Evolutionary conservation across 2,113 vertebrate species (phyloP).

Genomic region (Stomatorhinus ivindoensis): DNA sequence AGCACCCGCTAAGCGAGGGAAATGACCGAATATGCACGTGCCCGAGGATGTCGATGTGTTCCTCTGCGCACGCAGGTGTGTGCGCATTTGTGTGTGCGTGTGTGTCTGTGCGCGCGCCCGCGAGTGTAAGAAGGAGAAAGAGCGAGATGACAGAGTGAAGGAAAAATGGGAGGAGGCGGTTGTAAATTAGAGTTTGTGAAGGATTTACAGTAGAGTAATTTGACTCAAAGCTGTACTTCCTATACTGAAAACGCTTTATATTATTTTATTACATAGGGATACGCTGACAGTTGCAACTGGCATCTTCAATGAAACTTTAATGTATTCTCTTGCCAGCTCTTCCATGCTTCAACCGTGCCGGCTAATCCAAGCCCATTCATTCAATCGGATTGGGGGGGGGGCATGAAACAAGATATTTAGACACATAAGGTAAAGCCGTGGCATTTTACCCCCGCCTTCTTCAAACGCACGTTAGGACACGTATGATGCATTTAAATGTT

Average conservation of each 20-base stretch:
- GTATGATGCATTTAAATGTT: background rate
- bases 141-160: background rate
- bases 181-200: conserved; percentile 15
- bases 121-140: background rate
- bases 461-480: conserved; percentile 2
- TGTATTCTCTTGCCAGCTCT: background rate
- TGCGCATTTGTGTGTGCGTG: background rate
- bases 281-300: background rate
- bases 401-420: background rate
- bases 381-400: background rate
- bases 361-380: background rate
- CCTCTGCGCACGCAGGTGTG: background rate
- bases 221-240: background rate
- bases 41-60: background rate
- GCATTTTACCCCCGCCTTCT: background rate
- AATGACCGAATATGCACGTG: background rate
- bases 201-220: conserved; percentile 5
- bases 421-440: background rate
- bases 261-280: background rate
- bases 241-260: background rate
- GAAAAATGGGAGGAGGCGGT: conserved; percentile 9
- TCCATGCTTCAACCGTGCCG: background rate
- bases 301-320: conserved; percentile 10
- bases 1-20: background rate
- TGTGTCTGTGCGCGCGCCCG: background rate